phyloP scores from a whole-genome alignment of 2,113 vertebrate species.

The Gyps fulvus region DNA sequence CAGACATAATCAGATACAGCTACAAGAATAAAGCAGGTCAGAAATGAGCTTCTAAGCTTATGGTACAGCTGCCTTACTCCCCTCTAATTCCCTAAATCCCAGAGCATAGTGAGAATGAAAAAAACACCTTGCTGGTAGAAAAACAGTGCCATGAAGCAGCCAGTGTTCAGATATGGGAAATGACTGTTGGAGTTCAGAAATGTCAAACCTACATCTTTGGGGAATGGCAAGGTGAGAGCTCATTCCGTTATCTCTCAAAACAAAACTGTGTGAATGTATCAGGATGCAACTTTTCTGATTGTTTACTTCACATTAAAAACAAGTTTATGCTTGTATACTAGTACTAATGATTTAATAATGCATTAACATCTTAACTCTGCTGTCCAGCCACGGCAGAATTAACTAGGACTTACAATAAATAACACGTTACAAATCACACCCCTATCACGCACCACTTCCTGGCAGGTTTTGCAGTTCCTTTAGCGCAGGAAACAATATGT shows the following conservation, averaged over 20 bases:
- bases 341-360: background rate
- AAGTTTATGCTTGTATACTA: background rate
- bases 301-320: background rate
- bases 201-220: background rate
- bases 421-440: background rate
- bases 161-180: background rate
- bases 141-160: background rate
- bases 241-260: background rate
- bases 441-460: constrained; percentile 9
- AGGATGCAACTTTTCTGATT: background rate
- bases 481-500: background rate
- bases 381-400: background rate
- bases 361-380: background rate
- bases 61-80: background rate
- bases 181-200: background rate
- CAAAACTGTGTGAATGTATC: background rate
- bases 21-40: background rate
- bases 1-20: background rate
- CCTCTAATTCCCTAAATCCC: background rate
- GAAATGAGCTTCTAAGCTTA: constrained; percentile 14
- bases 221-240: background rate
- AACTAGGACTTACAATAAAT: background rate
- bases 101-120: background rate
- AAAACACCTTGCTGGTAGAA: background rate
- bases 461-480: constrained; percentile 25